These are phyloP conservation scores for Tiliacea aurago DNA, from an alignment of 2,888 invertebrate genomes.

Conservation along the genomic window DNA sequence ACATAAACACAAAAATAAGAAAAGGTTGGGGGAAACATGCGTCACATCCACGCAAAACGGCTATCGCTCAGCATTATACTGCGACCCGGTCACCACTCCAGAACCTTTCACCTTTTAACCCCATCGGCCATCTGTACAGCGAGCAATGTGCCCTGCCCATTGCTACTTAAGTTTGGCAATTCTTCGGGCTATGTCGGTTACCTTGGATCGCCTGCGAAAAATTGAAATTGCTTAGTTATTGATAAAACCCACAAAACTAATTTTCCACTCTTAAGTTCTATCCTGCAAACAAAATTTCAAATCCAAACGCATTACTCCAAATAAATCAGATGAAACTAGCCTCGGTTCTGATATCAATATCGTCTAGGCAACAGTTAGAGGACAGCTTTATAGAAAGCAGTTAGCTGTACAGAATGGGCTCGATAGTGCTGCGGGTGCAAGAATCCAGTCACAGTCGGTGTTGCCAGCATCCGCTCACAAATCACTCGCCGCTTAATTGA, in stretches of 20 bases:
- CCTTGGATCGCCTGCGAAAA: neutral
- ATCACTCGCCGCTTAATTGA: constrained; percentile 70
- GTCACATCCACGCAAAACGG: too few species aligned
- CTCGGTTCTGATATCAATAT: constrained; percentile 55
- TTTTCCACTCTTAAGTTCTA: neutral
- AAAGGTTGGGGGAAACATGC: too few species aligned
- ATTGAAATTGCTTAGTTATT: neutral
- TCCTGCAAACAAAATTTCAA: neutral
- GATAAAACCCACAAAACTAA: neutral
- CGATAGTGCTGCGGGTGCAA: constrained; percentile 67
- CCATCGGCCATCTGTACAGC: too few species aligned
- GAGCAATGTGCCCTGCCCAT: too few species aligned
- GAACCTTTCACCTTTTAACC: too few species aligned
- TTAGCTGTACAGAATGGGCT: constrained; percentile 63
- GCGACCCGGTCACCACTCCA: too few species aligned
- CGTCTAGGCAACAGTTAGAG: constrained; percentile 52
- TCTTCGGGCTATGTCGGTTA: too few species aligned
- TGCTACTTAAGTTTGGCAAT: too few species aligned
- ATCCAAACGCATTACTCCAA: constrained; percentile 20
- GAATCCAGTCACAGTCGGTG: constrained; percentile 65
- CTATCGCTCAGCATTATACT: too few species aligned
- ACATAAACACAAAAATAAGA: too few species aligned
- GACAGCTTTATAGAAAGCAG: constrained; percentile 70
- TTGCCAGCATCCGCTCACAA: constrained; percentile 71
- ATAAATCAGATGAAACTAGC: constrained; percentile 55